Evolutionary conservation across 2,888 invertebrate genomes (phyloP), one percentile per base, ranked within the genome.

Genomic region (Zhuqinia jingwanae): DNA sequence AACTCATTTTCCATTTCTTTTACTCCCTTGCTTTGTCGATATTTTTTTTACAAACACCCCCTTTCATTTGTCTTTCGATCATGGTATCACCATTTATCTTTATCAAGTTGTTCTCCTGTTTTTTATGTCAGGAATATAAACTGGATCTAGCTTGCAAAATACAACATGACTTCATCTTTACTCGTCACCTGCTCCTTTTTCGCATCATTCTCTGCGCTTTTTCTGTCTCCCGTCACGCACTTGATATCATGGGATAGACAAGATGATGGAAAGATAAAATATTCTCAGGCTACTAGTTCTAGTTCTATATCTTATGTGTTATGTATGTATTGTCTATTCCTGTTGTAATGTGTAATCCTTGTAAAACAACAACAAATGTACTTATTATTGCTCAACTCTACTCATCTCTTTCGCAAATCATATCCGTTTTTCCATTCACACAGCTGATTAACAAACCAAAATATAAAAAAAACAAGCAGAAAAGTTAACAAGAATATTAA

Each of bases 361-460:
- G n/a, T n/a, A n/a, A n/a, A n/a, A n/a, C n/a, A n/a, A n/a, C n/a
- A n/a, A n/a, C n/a, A n/a, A 36, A 36, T 36, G 8, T 36, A 36
- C 36, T 36, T 65, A 17, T 36, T 68, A 68, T 68, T 68, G 17
- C 42, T 10, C 30, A 73, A 73, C 73, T 73, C 36, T 20, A 45
- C 15, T n/a, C n/a, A 1, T 63, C 30, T 63, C n/a, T 17, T 63
- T 30, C 63, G n/a, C 11, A 22, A 13, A 30, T 65, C 25, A 36
- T 17, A 25, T 50, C 36, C 47, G 22, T 73, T 25, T 73, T 47
- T n/a, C 50, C 22, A 8, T 78, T 84, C 84, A 84, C 84, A 84
- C 84, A 70, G 70, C 36, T 78, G 84, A 84, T 77, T 70, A 78
- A 68, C 53, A 77, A 84, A 77, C 82, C 56, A 17, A n/a, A 47